A percentile compares a stretch with the other conserved stretches of the same genome.
Conservation (phyloP, 2,888 invertebrate species). For the Amphipoea lucens region DNA sequence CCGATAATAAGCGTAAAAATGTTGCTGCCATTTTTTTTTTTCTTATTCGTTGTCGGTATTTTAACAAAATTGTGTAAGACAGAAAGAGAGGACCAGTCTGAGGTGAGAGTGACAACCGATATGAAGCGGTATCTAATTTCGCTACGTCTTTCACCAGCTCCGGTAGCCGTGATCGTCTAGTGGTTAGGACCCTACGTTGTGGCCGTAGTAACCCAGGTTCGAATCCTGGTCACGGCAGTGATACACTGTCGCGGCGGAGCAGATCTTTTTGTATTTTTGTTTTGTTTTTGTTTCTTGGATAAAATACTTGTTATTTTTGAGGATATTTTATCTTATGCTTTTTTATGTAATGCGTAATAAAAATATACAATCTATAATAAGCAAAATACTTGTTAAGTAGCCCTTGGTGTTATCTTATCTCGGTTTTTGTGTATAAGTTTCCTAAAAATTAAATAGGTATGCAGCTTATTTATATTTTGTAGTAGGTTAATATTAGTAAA, state of each 20-base stretch:
- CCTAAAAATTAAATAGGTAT: background rate
- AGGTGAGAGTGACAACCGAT: slow-evolving; percentile 14
- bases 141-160: slow-evolving; percentile 67
- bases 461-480: background rate
- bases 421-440: background rate
- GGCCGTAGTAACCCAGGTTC: slow-evolving; percentile 94
- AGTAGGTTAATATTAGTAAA: background rate
- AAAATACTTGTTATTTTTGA: background rate
- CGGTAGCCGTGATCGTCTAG: slow-evolving; percentile 93
- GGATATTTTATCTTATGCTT: background rate
- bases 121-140: slow-evolving; percentile 37
- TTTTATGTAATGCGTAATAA: background rate
- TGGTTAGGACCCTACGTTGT: slow-evolving; percentile 94
- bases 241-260: slow-evolving; percentile 61
- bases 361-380: too few relatives aligned
- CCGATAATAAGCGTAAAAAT: slow-evolving; percentile 21
- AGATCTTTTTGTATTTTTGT: slow-evolving; percentile 22
- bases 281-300: background rate
- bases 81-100: slow-evolving; percentile 22
- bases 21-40: slow-evolving; percentile 7
- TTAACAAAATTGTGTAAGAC: slow-evolving; percentile 23
- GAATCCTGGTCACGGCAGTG: slow-evolving; percentile 90
- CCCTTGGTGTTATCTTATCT: background rate
- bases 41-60: slow-evolving; percentile 9
- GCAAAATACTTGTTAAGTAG: background rate